Conservation (phyloP, 2,888 invertebrate species). For the Agelastica alni region DNA sequence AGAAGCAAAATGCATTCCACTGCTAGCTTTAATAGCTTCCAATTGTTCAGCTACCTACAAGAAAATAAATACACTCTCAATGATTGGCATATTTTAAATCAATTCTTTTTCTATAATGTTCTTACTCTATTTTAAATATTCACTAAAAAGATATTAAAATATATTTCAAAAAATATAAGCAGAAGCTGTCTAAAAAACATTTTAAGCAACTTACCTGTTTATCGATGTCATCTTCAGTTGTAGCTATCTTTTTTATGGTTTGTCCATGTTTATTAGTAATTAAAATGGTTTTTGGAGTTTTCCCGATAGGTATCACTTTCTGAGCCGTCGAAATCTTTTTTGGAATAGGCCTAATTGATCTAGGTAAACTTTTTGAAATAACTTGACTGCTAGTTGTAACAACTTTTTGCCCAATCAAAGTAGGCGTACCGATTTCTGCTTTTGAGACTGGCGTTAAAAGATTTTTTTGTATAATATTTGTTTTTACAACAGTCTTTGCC, state of each 20-base stretch:
- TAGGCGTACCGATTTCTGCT: slow-evolving; percentile 9
- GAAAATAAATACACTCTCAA: neutral
- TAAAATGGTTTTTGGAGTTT: slow-evolving; percentile 51
- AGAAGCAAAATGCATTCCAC: slow-evolving; percentile 29
- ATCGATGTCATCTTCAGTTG: slow-evolving; percentile 33
- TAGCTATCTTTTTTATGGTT: slow-evolving; percentile 51
- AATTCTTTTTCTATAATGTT: too few species aligned
- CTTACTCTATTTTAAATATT: too few species aligned
- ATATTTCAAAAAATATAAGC: neutral
- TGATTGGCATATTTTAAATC: too few species aligned
- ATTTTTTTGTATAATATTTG: slow-evolving; percentile 37
- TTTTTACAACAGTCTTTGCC: slow-evolving; percentile 41
- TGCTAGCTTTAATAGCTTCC: slow-evolving; percentile 53
- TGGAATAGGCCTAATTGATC: slow-evolving; percentile 1
- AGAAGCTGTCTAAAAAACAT: neutral
- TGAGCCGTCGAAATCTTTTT: slow-evolving; percentile 24
- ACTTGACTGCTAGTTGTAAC: slow-evolving; percentile 14
- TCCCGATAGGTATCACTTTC: slow-evolving; percentile 17
- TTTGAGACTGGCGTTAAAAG: slow-evolving; percentile 13
- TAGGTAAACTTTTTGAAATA: neutral
- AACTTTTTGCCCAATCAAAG: slow-evolving; percentile 25
- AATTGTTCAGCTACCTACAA: slow-evolving; percentile 50
- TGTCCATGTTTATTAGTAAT: slow-evolving; percentile 55
- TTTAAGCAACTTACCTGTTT: slow-evolving; percentile 20
- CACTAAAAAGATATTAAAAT: slow-evolving; percentile 19